Evolutionary conservation across 2,113 vertebrate species (phyloP), one percentile per base, ranked within the genome.

Genomic region (Pampusana beccarii): DNA sequence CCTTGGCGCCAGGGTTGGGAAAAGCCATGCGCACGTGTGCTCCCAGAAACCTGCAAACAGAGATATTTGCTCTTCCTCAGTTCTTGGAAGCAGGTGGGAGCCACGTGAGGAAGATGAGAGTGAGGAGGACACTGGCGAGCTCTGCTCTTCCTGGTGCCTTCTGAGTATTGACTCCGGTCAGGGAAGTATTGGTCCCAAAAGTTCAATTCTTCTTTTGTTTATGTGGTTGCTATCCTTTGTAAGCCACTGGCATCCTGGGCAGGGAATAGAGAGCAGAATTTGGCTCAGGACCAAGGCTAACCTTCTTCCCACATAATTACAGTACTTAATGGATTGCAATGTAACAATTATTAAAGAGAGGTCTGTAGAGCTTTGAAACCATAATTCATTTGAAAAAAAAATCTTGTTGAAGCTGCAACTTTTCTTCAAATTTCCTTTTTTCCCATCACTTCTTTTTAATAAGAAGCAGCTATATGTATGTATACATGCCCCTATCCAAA

Each of bases 241-340:
- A 87, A 93, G 42, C 71, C 36, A 56, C 58, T 73, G 67, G 75
- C 60, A 62, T 73, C 71, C 60, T 60, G 53, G 67, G 56, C 60
- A 90, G 69, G 80, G 80, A 90, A 77, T 0, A 84, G 33, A 71
- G 64, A 92, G 61, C 34, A 71, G 60, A 66, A 12, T 78, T 92
- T 95, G 95, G 93, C 88, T 96, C 72, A 61, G 69, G 69, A 94
- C 60, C 90, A 92, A 80, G n/a, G 42, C 53, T 64, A 90, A 74
- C 88, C 38, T 86, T 54, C 84, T 95, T 93, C 44, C 88, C 72
- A 81, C 53, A 44, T 81, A 74, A 96, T 88, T 90, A 58, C 74
- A 58, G 42, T 26, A 53, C 51, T 90, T 94, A 90, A 90, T 90
- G 82, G 71, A 71, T 93, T 90, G 61, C 57, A 53, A 64, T 53